Base-by-base conservation (phyloP, 1,140 invertebrate species). In the Danaus melanippus region DNA sequence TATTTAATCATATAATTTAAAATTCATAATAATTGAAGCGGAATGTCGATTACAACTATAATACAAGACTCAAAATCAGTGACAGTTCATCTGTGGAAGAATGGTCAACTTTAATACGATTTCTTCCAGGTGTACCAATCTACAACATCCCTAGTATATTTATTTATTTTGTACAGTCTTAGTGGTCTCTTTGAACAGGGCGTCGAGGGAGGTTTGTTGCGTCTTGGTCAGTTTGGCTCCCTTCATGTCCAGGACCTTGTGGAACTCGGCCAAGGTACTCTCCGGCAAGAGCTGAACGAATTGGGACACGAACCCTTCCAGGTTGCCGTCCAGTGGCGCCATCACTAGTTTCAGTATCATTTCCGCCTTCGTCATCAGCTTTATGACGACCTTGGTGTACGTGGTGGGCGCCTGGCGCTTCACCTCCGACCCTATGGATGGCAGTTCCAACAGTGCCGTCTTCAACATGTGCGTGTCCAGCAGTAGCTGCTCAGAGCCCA, bases 331-430 rank as follows among this genome's bases (percentile, higher is more conserved):
- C 40, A 95, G 91, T 0, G 97, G 96, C 1, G 96, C 94, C 97
- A 99, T 99, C 0, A 99, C 96, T 47, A 98, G 91, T 88, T 99
- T 99, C 6, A 99, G 87, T 45, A 99, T 96, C 95, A 99, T 97
- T 88, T 99, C 98, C 0, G 97, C 98, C 73, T 96, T 96, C 4
- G 96, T 97, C 96, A 99, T 99, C 12, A 96, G 94, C 86, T 98
- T 98, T 0, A 96, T 93, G 0, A 99, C 97, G 12, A 98, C 95
- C 76, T 94, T 93, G 0, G 92, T 92, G 58, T 93, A 94, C 2
- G 91, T 95, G 1, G 95, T 92, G 0, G 96, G 97, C 9, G 96
- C 94, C 79, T 96, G 95, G 43, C 95, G 88, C 56, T 92, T 92
- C 2, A 97, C 91, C 73, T 94, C 93, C 11, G 95, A 96, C 1